Base-by-base conservation (phyloP, 1,140 invertebrate species). In the Philopotamus ludificatus region DNA sequence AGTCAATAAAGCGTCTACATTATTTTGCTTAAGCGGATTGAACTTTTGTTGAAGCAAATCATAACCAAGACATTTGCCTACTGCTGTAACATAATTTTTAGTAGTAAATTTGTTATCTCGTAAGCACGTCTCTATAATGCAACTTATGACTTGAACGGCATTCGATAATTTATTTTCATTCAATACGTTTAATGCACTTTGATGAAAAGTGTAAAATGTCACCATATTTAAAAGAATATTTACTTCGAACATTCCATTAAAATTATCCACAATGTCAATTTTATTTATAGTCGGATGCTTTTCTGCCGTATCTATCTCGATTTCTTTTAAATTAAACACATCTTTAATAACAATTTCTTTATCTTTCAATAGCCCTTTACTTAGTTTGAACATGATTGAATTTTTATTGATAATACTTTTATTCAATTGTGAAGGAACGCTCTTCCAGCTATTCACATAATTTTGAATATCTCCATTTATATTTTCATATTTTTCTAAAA, bases 1-100 rank as follows among this genome's bases (percentile, higher is more conserved):
- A 0, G 82, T 85, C 1, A 81, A 71, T 51, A 78, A 70, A 9
- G 71, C 72, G 49, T 76, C 71, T 28, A 73, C 73, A 70, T 80
- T 79, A 28, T 72, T 70, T 0, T 64, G 66, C 66, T 79, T 71
- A 16, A 82, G 67, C 21, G 81, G 77, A 59, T 78, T 78, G 69
- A 85, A 86, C 71, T 81, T 81, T 69, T 82, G 76, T 2, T 86
- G 68, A 47, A 86, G 67, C 60, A 79, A 73, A 21, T 81, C 77
- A 74, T 86, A 80, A 66, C 77, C 80, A 15, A 84, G 80, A 53
- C 42, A 64, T 45, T 49, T 47, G 58, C 44, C 64, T 20, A 62
- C 53, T 63, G 79, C 2, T 76, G 66, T 51, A 70, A 72, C 51
- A 77, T 66, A 57, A 18, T 39, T 51, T 77, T 73, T 53, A 75